Evolutionary conservation across 2,888 invertebrate genomes (phyloP), one percentile per base, ranked within the genome.

Genomic region (Drosophila koepferae): DNA sequence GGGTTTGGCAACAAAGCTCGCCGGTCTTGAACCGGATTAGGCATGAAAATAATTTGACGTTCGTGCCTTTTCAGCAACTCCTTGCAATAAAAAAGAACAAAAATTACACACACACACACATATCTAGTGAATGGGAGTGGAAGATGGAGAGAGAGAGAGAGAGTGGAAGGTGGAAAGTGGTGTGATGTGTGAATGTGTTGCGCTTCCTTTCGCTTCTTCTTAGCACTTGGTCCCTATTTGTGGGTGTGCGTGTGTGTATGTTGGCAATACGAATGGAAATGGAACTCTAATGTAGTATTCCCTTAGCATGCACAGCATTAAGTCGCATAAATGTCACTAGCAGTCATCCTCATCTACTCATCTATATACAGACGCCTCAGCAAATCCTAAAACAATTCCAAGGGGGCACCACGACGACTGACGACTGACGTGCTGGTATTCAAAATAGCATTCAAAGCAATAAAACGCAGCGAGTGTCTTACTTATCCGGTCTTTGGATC

Each of bases 371-470:
- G 43, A 65, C 65, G 55, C 55, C 59, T 44, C 54, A 49, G 41
- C 41, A 41, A 74, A 38, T 72, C 63, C 76, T 84, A 86, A 80
- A 89, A 90, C 89, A 88, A 90, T 88, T 90, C 82, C 63, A 18
- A 43, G 5, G 12, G 86, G 62, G 60, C 49, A 60, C 58, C 23
- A 48, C 53, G 36, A n/a, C n/a, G n/a, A n/a, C 16, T 41, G n/a
- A 28, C 23, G 60, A 48, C 68, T 74, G 67, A 90, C 83, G 87
- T 82, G 83, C 80, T 80, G 85, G 86, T 83, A 91, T 91, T 91
- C 91, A 91, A 91, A 91, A 90, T 86, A 88, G 83, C 85, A 82
- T 83, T 80, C 80, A 74, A 82, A 82, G 91, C 86, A 86, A 90
- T 91, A 91, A 91, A 90, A 85, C 81, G 82, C 91, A 85, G 82